Evolutionary conservation across 2,797 vertebrate genomes (phyloP).

Genomic region (Bucorvus abyssinicus): DNA sequence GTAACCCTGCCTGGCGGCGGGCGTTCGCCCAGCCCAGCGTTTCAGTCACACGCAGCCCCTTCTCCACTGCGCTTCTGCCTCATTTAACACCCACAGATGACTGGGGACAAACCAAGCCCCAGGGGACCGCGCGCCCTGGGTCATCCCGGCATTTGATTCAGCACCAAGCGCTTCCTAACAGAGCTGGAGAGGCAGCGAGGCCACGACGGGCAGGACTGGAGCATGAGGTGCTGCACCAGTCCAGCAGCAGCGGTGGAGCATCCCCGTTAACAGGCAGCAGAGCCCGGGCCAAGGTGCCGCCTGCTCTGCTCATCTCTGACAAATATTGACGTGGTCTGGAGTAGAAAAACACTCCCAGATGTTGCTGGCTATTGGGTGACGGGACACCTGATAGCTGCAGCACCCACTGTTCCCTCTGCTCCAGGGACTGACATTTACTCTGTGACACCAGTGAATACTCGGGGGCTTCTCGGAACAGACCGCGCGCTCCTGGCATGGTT

Average conservation of each 20-base stretch:
- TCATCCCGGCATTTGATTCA: fast-evolving
- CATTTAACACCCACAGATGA: background rate
- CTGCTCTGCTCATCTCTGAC: background rate
- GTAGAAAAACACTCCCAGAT: conserved; percentile 63
- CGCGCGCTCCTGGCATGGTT: background rate
- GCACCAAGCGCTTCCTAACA: fast-evolving
- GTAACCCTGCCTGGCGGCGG: background rate
- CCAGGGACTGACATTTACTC: conserved; percentile 61
- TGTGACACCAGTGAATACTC: background rate
- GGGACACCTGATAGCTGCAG: conserved; percentile 47
- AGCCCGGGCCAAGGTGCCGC: background rate
- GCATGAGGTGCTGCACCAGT: background rate
- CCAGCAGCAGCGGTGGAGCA: background rate
- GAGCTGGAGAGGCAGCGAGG: background rate
- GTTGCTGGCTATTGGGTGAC: conserved; percentile 34
- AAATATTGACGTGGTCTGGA: background rate
- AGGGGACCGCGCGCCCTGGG: fast-evolving
- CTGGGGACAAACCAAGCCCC: background rate
- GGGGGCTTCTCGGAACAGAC: conserved; percentile 51
- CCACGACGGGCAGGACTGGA: background rate
- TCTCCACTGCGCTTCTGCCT: background rate
- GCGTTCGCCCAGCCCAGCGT: background rate
- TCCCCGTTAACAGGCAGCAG: background rate
- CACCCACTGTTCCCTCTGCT: conserved; percentile 35
- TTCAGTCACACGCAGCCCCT: background rate